Base-by-base conservation (phyloP, 2,113 vertebrate genomes). In the Amia ocellicauda region DNA sequence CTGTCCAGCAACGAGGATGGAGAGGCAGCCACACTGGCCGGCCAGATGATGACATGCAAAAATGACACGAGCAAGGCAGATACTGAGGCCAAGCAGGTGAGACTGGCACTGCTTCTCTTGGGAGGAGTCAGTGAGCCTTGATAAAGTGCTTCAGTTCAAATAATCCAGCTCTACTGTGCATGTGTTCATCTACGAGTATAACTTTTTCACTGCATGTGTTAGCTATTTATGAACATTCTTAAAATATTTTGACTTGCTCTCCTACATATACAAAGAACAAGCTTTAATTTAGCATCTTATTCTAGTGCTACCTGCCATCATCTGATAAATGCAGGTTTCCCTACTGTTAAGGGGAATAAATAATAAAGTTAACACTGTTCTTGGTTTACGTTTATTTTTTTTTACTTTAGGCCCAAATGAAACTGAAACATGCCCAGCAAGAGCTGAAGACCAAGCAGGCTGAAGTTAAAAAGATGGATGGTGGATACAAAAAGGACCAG, bases 41-140 rank as follows among this genome's bases (percentile, higher is more conserved):
- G 73, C 1, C 96, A 98, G 66, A 95, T 98, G 92, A 93, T 98
- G 90, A 66, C 83, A 51, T 98, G 95, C 82, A 98, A 97, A 80
- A 94, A 92, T 62, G 94, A 98, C 47, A 94, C 93, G 40, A 94
- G 92, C 82, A 96, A 94, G 79, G 91, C 93, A 2, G 86, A 87
- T 51, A 97, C 95, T 0, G 96, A 96, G 68, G 90, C 93, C 71
- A 96, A 95, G 69, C 95, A 96, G 90, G 97, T 96, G 83, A 80
- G 26, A 4, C 13, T n/a, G 2, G 20, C 17, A 31, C 22, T 36
- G 4, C 17, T 47, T 40, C 31, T 20, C n/a, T 28, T 29, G 28
- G 7, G 17, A 43, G 28, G 22, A 17, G n/a, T n/a, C n/a, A n/a
- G n/a, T n/a, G n/a, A n/a, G n/a, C n/a, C n/a, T n/a, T n/a, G n/a